Base-by-base conservation (phyloP, 2,113 vertebrate species). In the Eptesicus fuscus region DNA sequence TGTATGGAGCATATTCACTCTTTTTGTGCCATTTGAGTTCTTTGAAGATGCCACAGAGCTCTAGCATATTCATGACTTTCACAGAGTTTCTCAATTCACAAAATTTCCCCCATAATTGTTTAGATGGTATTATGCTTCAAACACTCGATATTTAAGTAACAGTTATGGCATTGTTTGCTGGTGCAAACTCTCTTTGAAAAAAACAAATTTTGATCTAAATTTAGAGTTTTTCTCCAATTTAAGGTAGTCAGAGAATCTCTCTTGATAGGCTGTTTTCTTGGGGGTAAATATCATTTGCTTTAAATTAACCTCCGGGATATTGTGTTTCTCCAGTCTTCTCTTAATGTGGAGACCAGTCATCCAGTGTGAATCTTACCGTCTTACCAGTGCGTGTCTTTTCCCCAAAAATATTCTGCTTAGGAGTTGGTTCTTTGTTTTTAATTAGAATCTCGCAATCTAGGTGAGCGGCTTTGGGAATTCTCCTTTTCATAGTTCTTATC, bases 201-300 rank as follows among this genome's bases (percentile, higher is more conserved):
- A 94, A 77, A 28, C 35, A 85, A 82, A 61, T 90, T 87, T 82
- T 73, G 90, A 93, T 49, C 12, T 65, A 65, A 85, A 25, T 82
- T 59, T 84, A 67, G 61, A 73, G 30, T 67, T 95, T 91, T 88
- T 53, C n/a, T 94, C 30, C 69, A 95, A 86, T 67, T 93, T 51
- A 84, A 59, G 28, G 88, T 4, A 65, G 30, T 51, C 78, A 95
- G 0, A 76, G 42, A 88, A 25, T 56, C 40, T 85, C 73, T 95
- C 32, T 47, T 78, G 42, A 88, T 28, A 59, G 7, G 53, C 23
- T 61, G 2, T 69, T 77, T 95, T 53, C 73, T 80, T 93, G 9
- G 61, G 87, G 56, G 40, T 74, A 18, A 74, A 84, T 42, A 22
- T 85, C 59, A 88, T 35, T 89, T 88, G 69, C 49, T 56, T 93